phyloP scores from a whole-genome alignment of 2,888 invertebrate species.

The Sesia bembeciformis region DNA sequence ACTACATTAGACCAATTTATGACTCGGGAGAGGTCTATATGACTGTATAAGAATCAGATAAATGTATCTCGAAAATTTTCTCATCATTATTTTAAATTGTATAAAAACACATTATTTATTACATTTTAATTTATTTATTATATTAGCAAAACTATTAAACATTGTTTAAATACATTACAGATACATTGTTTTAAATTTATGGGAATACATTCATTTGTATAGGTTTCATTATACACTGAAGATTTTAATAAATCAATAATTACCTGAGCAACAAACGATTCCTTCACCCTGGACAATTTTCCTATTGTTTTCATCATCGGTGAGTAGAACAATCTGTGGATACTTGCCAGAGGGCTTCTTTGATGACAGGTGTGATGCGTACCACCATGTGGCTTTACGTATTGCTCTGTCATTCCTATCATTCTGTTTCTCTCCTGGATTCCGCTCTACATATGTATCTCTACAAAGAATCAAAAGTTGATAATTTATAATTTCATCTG shows the following conservation, averaged over 20 bases:
- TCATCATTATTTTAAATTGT: too few species aligned
- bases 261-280: slow-evolving; percentile 82
- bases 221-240: not conserved
- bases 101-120: too few species aligned
- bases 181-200: not conserved
- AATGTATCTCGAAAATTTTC: too few species aligned
- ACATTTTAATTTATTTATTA: too few species aligned
- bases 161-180: too few species aligned
- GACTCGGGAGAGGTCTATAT: too few species aligned
- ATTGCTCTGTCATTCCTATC: slow-evolving; percentile 96
- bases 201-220: not conserved
- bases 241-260: not conserved
- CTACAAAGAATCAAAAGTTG: slow-evolving; percentile 52
- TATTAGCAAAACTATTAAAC: too few species aligned
- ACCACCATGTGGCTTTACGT: slow-evolving; percentile 87
- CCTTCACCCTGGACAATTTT: slow-evolving; percentile 81
- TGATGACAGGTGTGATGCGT: slow-evolving; percentile 79
- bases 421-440: slow-evolving; percentile 87
- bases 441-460: slow-evolving; percentile 89
- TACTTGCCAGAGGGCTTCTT: slow-evolving; percentile 31
- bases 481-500: too few species aligned
- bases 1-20: too few species aligned
- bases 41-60: too few species aligned
- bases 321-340: slow-evolving; percentile 83
- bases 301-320: slow-evolving; percentile 88